These are phyloP conservation scores for Drosophila bunnanda DNA, from an alignment of 2,888 invertebrate genomes.

Conservation along the genomic window DNA sequence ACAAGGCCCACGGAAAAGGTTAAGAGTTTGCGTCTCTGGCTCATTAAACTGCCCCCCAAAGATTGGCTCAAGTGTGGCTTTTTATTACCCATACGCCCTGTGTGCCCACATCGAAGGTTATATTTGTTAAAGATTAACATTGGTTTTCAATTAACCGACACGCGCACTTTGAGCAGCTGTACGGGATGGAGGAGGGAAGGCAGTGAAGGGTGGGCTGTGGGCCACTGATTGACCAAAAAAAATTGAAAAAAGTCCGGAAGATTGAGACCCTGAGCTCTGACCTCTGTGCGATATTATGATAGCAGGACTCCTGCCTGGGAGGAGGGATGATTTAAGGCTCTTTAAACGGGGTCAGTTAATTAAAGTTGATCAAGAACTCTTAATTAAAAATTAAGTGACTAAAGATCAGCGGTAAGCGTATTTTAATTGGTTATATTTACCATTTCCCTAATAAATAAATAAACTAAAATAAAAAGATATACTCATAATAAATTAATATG, in stretches of 20 bases:
- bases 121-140: slow-evolving; percentile 80
- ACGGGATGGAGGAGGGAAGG: background rate
- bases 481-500: no score
- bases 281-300: slow-evolving; percentile 6
- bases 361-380: background rate
- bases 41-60: slow-evolving; percentile 49
- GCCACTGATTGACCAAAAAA: slow-evolving; percentile 30
- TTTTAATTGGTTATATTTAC: no score
- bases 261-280: slow-evolving; percentile 4
- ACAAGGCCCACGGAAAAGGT: slow-evolving; percentile 50
- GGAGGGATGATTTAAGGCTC: background rate
- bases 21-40: slow-evolving; percentile 56
- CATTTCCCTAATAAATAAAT: no score
- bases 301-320: slow-evolving; percentile 13
- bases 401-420: background rate
- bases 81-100: slow-evolving; percentile 19
- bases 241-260: background rate
- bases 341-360: background rate
- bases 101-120: slow-evolving; percentile 62
- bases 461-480: no score
- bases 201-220: background rate
- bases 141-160: slow-evolving; percentile 75
- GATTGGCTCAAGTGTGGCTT: slow-evolving; percentile 32
- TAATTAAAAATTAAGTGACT: background rate
- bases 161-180: slow-evolving; percentile 44